Base-by-base conservation (phyloP, 2,888 invertebrate genomes). In the Drosophila quasianomalipes region DNA sequence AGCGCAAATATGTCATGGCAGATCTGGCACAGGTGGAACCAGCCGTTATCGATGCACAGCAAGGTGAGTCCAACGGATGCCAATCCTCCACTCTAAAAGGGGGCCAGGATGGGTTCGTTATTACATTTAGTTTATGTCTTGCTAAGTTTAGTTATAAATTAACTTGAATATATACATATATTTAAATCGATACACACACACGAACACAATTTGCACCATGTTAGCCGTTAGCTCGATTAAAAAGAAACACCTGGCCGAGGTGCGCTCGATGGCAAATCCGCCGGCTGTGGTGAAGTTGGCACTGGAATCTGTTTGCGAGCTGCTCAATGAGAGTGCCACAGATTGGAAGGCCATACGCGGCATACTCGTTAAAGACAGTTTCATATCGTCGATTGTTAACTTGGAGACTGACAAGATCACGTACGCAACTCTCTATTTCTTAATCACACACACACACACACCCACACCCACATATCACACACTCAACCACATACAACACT, bases 21-120 rank as follows among this genome's bases (percentile, higher is more conserved):
- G 99, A 99, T 94, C 95, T 99, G 85, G 98, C 97, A 3, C 96
- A 98, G 94, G 99, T 99, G 61, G 99, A 99, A 94, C 99, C 99
- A 0, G 99, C 99, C 76, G 99, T 99, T 83, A 97, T 98, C 90
- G 99, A 99, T 87, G 99, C 99, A 41, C 99, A 99, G 95, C 97
- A 96, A 94, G 98, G 97, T 97, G 95, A 94, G 86, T 81, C 33
- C 19, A 16, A 71, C 75, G 82, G 87, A 71, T 49, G 41, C 58
- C 49, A 72, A 31, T 74, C 41, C 41, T 16, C 16, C 47, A 47
- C 47, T 16, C 7, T 26, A 16, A 30, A 19, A 10, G 9, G 70
- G 52, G 51, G 37, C 3, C 10, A 28, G 63, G 71, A 52, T 7
- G 71, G 59, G 41, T 6, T 55, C 28, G n/a, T 41, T 57, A 14